Base-by-base conservation (phyloP, 2,113 vertebrate genomes). In the Benitochromis conjunctus region DNA sequence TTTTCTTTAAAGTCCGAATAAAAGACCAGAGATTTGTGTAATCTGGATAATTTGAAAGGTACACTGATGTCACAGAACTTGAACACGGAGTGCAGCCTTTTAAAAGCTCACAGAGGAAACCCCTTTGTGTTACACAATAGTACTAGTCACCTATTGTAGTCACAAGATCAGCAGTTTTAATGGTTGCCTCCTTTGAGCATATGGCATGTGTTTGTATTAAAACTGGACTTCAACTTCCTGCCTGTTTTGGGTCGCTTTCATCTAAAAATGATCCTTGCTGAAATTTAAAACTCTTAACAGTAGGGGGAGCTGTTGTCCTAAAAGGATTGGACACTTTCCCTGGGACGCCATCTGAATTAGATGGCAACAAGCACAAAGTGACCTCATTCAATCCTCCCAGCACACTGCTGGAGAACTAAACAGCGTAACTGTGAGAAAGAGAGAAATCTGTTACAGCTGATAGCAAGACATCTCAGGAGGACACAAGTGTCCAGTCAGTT, bases 351-450 rank as follows among this genome's bases (percentile, higher is more conserved):
- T 83, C 58, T 84, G 80, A 89, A 84, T 77, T 54, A 69, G 69
- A 69, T 88, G 71, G 83, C 88, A 90, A 81, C 87, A 38, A 38
- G 14, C 13, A 46, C 41, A 85, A 26, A 81, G 84, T 94, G 92
- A 93, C 89, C 94, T 95, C 92, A 92, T 93, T 77, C 79, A n/a
- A 80, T 91, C 69, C 78, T 89, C 87, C 71, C 43, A 82, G 85
- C 80, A 82, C 79, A 43, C 26, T 79, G 46, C 29, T 91, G 86
- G 79, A 91, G 89, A 89, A 85, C 62, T 81, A 34, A 84, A 92
- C 41, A 11, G 64, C 53, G 41, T 41, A 13, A 82, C 79, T 82
- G 81, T 92, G 81, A 11, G 55, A 80, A 78, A 81, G 58, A 77
- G 56, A 83, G 80, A 56, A 66, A 85, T 84, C 57, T 31, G 56